These are phyloP conservation scores for Oligia latruncula DNA, from an alignment of 2,888 invertebrate species.

Conservation along the genomic window DNA sequence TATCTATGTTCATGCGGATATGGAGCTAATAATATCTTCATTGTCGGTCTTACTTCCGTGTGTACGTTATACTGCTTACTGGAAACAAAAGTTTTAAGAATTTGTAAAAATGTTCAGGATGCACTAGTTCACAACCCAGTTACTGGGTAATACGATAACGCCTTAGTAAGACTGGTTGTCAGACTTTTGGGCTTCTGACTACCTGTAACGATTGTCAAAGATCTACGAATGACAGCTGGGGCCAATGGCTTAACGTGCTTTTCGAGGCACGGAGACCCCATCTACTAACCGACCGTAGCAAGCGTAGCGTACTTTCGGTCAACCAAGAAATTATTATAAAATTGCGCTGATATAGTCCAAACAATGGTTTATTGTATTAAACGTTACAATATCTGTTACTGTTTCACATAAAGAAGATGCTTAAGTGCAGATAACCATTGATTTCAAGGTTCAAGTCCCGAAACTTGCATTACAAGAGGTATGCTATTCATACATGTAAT, in stretches of 20 bases:
- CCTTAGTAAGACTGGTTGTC: neutral
- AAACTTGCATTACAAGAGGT: neutral
- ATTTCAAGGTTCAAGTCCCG: conserved; percentile 10
- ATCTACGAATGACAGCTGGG: neutral
- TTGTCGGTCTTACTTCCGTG: conserved; percentile 40
- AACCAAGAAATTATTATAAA: neutral
- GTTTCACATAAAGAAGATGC: neutral
- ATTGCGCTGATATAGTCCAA: neutral
- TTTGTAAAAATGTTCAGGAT: neutral
- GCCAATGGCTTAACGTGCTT: too few species aligned
- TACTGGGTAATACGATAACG: neutral
- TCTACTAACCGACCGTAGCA: neutral
- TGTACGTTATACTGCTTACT: neutral
- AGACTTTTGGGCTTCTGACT: neutral
- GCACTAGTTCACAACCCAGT: neutral
- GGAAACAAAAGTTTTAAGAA: neutral
- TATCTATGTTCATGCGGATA: conserved; percentile 29
- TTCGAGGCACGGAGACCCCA: neutral
- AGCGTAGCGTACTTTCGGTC: neutral
- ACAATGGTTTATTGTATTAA: neutral
- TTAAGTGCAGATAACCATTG: neutral
- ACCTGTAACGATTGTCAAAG: neutral
- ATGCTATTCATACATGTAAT: neutral
- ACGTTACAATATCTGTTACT: too few species aligned
- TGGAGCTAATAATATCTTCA: conserved; percentile 46